Base-by-base conservation (phyloP, 1,140 invertebrate genomes). In the Tetramorium simillimum region DNA sequence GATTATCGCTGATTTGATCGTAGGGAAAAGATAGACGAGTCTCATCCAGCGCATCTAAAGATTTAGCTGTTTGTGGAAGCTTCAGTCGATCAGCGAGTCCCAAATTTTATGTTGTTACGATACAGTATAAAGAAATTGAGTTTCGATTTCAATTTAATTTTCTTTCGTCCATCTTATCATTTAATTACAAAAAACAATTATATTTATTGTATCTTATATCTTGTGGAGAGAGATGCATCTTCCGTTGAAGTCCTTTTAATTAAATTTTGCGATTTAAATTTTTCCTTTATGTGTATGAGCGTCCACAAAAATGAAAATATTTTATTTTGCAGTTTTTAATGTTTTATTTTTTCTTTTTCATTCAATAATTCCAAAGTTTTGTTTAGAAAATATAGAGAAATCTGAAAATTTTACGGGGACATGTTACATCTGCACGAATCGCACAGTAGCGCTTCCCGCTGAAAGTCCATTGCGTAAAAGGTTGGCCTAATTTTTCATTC, bases 401-500 rank as follows among this genome's bases (percentile, higher is more conserved):
- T 82, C 65, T 82, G 51, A 72, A 51, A 16, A 46, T 14, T 33
- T 33, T 10, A 81, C 10, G n/a, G 49, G 24, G 21, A 10, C n/a
- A 65, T 21, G 58, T 69, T 76, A 70, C 12, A 49, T 85, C 37
- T 77, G 49, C n/a, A 73, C 40, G 72, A 85, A 86, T 84, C 80
- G 76, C 51, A 82, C 65, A 70, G 65, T 82, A 82, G 37, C 49
- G 78, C 78, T 82, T 82, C 16, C 49, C 78, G 56, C 65, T 51
- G 24, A 53, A 72, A 82, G 67, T 72, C 65, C 65, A 72, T 67
- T 67, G 77, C 77, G n/a, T 82, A 72, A 82, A 56, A 56, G 56
- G 12, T 81, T 65, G 78, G 78, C 78, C 78, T 82, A 82, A 82
- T 82, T 82, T 82, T 82, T 82, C 78, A 82, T n/a, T 9, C 37